A percentile compares a stretch with the other conserved stretches of the same genome.
Conservation (phyloP, 1,140 invertebrate species). For the Diachasmimorpha longicaudata region DNA sequence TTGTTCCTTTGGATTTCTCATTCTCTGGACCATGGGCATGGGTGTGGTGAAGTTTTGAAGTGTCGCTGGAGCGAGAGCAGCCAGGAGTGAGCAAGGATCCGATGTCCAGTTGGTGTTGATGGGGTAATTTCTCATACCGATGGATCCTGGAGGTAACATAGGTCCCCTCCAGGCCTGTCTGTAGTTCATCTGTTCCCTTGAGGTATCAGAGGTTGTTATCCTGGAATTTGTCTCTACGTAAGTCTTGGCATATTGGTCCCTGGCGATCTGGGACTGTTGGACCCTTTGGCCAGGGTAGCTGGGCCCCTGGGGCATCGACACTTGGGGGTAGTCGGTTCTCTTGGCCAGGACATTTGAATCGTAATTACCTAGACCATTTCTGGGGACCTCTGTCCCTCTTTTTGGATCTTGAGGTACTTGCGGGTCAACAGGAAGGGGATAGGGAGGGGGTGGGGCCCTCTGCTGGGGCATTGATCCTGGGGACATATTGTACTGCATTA, state of each 20-base stretch:
- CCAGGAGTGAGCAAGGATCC: constrained; percentile 18
- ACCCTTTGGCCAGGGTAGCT: background rate
- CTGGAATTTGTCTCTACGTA: background rate
- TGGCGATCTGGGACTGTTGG: background rate
- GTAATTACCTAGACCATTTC: background rate
- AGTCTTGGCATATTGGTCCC: background rate
- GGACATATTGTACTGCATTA: background rate
- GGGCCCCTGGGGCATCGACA: background rate
- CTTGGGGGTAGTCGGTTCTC: background rate
- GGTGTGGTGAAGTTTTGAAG: constrained; percentile 6
- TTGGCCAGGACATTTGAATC: background rate
- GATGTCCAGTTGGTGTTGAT: constrained; percentile 15
- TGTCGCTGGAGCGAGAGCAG: constrained; percentile 7
- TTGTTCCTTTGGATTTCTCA: background rate
- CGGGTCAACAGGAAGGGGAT: background rate
- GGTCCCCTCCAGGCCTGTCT: background rate
- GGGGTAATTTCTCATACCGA: background rate
- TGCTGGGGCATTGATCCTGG: background rate
- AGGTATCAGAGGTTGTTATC: background rate
- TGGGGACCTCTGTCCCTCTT: background rate
- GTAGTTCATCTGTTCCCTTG: constrained; percentile 5
- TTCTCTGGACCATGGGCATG: background rate
- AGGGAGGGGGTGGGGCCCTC: background rate
- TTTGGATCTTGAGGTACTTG: background rate
- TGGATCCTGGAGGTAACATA: background rate